Evolutionary conservation across 2,888 invertebrate species (phyloP).

Genomic region (Drosophila mulleri): DNA sequence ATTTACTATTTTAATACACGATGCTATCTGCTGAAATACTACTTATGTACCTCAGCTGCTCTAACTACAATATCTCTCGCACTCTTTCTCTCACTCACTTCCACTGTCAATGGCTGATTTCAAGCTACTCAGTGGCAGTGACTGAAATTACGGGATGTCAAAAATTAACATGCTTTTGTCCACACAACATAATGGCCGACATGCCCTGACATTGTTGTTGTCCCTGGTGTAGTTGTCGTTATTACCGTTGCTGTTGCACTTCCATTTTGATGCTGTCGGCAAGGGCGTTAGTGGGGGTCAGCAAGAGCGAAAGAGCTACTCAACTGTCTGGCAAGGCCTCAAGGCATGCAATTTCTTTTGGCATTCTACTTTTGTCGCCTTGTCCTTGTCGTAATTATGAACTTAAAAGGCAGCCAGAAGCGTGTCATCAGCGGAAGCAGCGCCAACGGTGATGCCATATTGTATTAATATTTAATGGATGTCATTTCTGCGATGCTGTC

Average conservation of each 20-base stretch:
- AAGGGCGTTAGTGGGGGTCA: background rate
- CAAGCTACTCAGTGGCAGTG: slow-evolving; percentile 30
- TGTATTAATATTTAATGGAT: slow-evolving; percentile 65
- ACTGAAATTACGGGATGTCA: slow-evolving; percentile 43
- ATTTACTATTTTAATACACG: background rate
- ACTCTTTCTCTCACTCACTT: background rate
- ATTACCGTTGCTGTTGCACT: slow-evolving; percentile 47
- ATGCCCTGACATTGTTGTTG: slow-evolving; percentile 33
- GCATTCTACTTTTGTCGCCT: slow-evolving; percentile 43
- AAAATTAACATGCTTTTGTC: slow-evolving; percentile 59
- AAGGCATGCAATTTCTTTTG: slow-evolving; percentile 46
- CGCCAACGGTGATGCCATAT: slow-evolving; percentile 33
- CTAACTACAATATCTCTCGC: background rate
- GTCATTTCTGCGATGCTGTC: slow-evolving; percentile 32
- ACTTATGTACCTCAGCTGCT: background rate
- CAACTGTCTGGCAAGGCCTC: slow-evolving; percentile 15
- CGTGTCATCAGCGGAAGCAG: slow-evolving; percentile 35
- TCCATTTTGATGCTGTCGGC: slow-evolving; percentile 55
- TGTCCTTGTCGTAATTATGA: slow-evolving; percentile 60
- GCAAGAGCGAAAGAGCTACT: slow-evolving; percentile 1
- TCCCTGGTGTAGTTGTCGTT: slow-evolving; percentile 14
- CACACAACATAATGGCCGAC: slow-evolving; percentile 37
- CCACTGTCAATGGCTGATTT: slow-evolving; percentile 16
- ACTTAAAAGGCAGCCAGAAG: slow-evolving; percentile 43
- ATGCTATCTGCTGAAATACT: background rate